Percentiles rank a stretch among this genome's conserved stretches.
phyloP scores from a whole-genome alignment of 2,113 vertebrate species.

The Mellivora capensis region DNA sequence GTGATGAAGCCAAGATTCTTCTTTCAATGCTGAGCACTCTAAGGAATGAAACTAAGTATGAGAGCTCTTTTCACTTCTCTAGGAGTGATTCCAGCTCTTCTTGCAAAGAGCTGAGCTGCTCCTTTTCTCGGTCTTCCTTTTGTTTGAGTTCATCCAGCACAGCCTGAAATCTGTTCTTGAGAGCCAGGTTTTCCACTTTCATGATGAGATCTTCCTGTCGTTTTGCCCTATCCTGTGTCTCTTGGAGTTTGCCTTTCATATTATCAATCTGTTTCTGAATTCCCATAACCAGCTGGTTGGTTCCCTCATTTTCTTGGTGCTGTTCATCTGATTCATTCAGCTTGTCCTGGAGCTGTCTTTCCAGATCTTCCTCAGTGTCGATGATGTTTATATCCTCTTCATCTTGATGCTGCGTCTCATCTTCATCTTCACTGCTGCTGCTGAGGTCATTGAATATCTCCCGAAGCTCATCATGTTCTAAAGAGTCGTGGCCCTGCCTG shows the following conservation, averaged over 20 bases:
- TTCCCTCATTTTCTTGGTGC: constrained; percentile 88
- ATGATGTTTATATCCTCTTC: constrained; percentile 97
- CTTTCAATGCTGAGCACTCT: neutral
- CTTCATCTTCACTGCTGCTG: constrained; percentile 98
- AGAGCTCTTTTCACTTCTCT: constrained; percentile 86
- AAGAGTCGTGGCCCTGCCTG: constrained; percentile 88
- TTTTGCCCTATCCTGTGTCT: constrained; percentile 94
- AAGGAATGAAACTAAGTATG: neutral
- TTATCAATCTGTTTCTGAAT: constrained; percentile 96
- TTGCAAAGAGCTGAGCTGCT: constrained; percentile 96
- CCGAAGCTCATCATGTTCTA: constrained; percentile 93
- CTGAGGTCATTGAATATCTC: constrained; percentile 99
- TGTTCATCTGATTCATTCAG: constrained; percentile 88
- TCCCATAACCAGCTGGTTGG: constrained; percentile 94
- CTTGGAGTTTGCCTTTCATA: constrained; percentile 93
- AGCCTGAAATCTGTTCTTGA: constrained; percentile 97
- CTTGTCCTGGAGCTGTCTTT: constrained; percentile 92
- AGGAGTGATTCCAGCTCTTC: constrained; percentile 96
- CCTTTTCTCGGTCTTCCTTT: constrained; percentile 95
- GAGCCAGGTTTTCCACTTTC: constrained; percentile 98
- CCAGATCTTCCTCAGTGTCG: constrained; percentile 95
- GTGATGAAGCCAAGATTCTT: neutral
- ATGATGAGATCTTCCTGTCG: constrained; percentile 98
- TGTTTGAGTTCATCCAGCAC: constrained; percentile 95
- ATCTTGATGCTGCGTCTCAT: constrained; percentile 94